Evolutionary conservation across 1,140 invertebrate species (phyloP).

Genomic region (Varroa destructor): DNA sequence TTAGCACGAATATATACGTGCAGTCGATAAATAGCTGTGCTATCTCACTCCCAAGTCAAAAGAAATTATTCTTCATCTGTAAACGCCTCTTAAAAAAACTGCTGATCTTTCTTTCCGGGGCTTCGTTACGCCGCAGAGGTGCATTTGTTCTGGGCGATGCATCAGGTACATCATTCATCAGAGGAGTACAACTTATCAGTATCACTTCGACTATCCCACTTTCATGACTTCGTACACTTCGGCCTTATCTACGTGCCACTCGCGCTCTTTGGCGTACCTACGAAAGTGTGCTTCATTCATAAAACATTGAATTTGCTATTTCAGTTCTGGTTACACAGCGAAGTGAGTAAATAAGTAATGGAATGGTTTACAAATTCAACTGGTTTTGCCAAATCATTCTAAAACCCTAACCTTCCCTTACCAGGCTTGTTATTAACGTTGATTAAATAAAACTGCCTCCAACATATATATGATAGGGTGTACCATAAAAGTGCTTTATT

Average conservation of each 20-base stretch:
- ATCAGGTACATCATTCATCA: conserved; percentile 89
- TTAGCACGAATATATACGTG: too few species aligned
- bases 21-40: too few species aligned
- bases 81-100: too few species aligned
- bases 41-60: too few species aligned
- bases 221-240: conserved; percentile 34
- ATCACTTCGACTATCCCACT: too few species aligned
- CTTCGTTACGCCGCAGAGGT: conserved; percentile 47
- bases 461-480: too few species aligned
- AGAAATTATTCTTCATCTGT: too few species aligned
- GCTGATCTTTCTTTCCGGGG: conserved; percentile 42
- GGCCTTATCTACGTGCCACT: conserved; percentile 44
- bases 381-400: too few species aligned
- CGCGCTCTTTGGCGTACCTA: conserved; percentile 3
- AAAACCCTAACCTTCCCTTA: too few species aligned
- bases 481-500: too few species aligned
- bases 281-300: conserved; percentile 2
- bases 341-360: conserved; percentile 43
- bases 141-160: conserved; percentile 80
- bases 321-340: conserved; percentile 7
- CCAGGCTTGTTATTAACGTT: too few species aligned
- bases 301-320: conserved; percentile 5
- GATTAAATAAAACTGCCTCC: too few species aligned
- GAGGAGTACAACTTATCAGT: conserved; percentile 86
- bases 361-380: conserved; percentile 45